Base-by-base conservation (phyloP, 92 coral and sea anemone species). In the Desmophyllum pertusum region DNA sequence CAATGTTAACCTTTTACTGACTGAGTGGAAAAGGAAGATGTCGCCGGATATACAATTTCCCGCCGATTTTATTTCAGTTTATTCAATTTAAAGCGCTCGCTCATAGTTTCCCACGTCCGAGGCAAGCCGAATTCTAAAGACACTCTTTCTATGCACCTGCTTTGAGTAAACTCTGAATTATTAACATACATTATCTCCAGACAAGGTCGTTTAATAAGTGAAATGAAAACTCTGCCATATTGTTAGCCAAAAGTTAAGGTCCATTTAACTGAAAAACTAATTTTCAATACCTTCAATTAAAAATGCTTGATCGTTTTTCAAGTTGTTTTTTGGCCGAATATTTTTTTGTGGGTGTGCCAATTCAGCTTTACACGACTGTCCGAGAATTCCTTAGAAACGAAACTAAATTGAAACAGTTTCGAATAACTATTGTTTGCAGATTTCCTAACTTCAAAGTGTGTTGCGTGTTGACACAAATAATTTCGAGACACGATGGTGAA, bases 391-490 rank as follows among this genome's bases (percentile, higher is more conserved):
- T 59, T 59, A 11, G 15, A 13, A 59, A 10, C 33, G 33, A 59
- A 19, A 59, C 65, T 6, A 10, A 59, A 59, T 25, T 27, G 65
- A 59, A 59, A 33, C 65, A 25, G 4, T n/a, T 66, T 67, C 41
- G 36, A 13, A 23, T 33, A 37, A 10, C 38, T 35, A 35, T 19
- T 67, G 73, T 67, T 57, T 77, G 5, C n/a, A 40, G 42, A 25
- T 76, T 36, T 57, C 23, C 46, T 0, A 55, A 55, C 50, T 36
- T 38, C 29, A 64, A 46, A 66, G 83, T n/a, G 73, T 43, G 40
- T 51, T n/a, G n/a, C 17, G 31, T 79, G 42, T 79, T 79, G 43
- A 79, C 62, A 42, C 55, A 64, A 78, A 21, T 52, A 42, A 31
- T n/a, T 42, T 42, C 30, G 64, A 52, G 69, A 7, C 21, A 29